Evolutionary conservation across 2,888 invertebrate genomes (phyloP), one percentile per base, ranked within the genome.

Genomic region (Labia minor): DNA sequence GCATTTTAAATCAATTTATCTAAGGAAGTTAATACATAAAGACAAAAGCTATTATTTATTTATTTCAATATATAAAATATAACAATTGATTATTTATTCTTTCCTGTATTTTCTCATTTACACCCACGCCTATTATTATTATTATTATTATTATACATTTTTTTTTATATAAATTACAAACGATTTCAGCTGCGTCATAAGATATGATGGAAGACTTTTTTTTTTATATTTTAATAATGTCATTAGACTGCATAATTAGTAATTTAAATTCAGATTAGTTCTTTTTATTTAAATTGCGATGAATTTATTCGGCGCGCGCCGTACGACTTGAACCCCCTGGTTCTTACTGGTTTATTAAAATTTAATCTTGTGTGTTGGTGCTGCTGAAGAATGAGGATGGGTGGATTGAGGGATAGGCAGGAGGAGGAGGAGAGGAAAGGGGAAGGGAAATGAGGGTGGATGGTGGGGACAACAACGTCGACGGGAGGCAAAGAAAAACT

Each of bases 201-300:
- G 49, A 49, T 49, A 49, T 49, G 49, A 49, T 49, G 49, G 49
- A 49, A 49, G 49, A 49, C 49, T 4, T 49, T 49, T n/a, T n/a
- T n/a, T n/a, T n/a, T 49, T 49, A 49, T 49, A 49, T 49, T 49
- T 49, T 49, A 49, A 49, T 49, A 49, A 49, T 49, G 49, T 49
- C 49, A 49, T 49, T 49, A 49, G 49, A 49, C 16, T 49, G 49
- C 49, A 49, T 49, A 49, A 49, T 49, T 49, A 49, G 49, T 49
- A 49, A 49, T 49, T 49, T 49, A 49, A 49, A 49, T 49, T 49
- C 49, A 49, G 49, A 49, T 49, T 49, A 49, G 49, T 49, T 49
- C 49, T 49, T 49, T 49, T 49, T 49, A 49, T 49, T 49, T 49
- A 49, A 49, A 49, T 49, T 49, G 49, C 49, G 49, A 49, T 49